Base-by-base conservation (phyloP, 2,113 vertebrate species). In the Coracopsis vasa region DNA sequence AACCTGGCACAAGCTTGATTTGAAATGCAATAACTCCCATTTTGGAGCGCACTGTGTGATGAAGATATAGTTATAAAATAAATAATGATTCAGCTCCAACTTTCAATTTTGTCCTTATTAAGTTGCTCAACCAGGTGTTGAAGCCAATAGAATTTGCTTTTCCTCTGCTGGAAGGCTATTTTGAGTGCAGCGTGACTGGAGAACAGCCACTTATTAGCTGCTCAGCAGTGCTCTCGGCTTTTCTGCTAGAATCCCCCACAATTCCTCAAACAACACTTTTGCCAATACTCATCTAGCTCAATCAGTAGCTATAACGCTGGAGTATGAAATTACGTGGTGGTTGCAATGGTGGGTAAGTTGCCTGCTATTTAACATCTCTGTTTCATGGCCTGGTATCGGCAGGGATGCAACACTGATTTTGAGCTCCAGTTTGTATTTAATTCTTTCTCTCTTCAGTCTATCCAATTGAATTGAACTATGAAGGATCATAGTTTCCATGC, bases 111-210 rank as follows among this genome's bases (percentile, higher is more conserved):
- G 91, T 97, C 87, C 70, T 82, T 92, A 94, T 95, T 97, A 97
- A 96, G 96, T 91, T 97, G 95, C 93, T 97, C 97, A 97, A 80
- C 94, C 96, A 97, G 95, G 95, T 97, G 95, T 97, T 94, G 93
- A 97, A 97, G 92, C 92, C 96, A 97, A 89, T 83, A 96, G 91
- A 96, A 97, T 96, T 96, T 93, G 91, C 93, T 95, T 96, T 96
- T 79, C 81, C 94, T 91, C 91, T 84, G 93, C 45, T 97, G 89
- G 95, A 88, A 97, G 94, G 93, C 96, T 95, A 96, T 95, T 97
- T 77, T 83, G 91, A 96, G 91, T 92, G 82, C 95, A 94, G 91
- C 4, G 0, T 92, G 96, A 94, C 96, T 92, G 92, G 94, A 96
- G 80, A 97, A 93, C 90, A 94, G 97, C 86, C 95, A 92, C 89